Percentiles rank a stretch among this genome's conserved stretches.
phyloP scores from a whole-genome alignment of 2,113 vertebrate species.

The Corythornis cristatus region DNA sequence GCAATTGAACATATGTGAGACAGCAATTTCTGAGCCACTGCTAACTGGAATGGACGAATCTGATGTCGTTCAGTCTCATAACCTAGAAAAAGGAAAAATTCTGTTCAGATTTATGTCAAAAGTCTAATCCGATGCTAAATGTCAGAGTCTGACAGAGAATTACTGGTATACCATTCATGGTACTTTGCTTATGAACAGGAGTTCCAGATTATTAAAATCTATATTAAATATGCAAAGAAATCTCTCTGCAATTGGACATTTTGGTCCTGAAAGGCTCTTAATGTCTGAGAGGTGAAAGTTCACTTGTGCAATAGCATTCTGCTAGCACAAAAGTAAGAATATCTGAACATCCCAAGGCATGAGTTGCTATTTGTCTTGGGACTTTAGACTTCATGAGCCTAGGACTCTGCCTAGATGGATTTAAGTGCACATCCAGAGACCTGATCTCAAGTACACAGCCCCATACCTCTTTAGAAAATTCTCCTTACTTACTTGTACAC shows the following conservation, averaged over 20 bases:
- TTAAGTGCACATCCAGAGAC: neutral
- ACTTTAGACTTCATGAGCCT: neutral
- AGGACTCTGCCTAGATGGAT: neutral
- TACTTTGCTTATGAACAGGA: neutral
- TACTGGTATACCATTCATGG: neutral
- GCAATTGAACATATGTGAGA: conserved; percentile 97
- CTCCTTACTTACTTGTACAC: conserved; percentile 72
- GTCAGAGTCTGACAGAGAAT: neutral
- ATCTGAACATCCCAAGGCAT: neutral
- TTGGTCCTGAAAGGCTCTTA: neutral
- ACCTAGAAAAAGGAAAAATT: conserved; percentile 69
- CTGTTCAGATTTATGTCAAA: neutral
- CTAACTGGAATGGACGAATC: conserved; percentile 92
- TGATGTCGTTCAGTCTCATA: conserved; percentile 77
- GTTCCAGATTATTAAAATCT: neutral
- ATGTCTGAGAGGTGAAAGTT: neutral
- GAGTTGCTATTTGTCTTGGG: neutral
- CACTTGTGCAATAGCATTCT: neutral
- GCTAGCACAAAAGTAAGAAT: neutral
- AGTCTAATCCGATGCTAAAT: neutral
- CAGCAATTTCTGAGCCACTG: conserved; percentile 94
- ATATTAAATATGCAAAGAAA: neutral
- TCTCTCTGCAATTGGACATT: neutral
- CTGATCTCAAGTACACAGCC: neutral
- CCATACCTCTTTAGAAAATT: neutral